Conservation (phyloP, 2,888 invertebrate genomes). For the Falcaria lacertinaria region DNA sequence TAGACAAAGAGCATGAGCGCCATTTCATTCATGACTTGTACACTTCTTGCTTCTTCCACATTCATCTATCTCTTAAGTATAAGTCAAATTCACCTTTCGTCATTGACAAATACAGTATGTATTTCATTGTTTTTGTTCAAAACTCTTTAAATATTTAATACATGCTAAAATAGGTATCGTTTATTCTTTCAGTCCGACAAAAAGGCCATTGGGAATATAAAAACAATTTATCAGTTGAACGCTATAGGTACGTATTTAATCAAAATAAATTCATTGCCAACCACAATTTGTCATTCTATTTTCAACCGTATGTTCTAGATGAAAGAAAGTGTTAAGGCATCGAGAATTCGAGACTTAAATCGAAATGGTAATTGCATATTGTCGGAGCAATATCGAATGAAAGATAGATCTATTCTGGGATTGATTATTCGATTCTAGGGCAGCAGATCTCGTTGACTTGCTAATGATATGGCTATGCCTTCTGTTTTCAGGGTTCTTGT, state of each 20-base stretch:
- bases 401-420: conserved; percentile 22
- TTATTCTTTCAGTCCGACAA: no score
- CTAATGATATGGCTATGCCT: conserved; percentile 28
- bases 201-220: no score
- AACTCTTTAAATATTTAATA: no score
- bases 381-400: conserved; percentile 11
- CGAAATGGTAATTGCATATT: conserved; percentile 2
- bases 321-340: not conserved
- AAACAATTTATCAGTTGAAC: not conserved
- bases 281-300: not conserved
- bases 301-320: not conserved
- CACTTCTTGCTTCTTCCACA: no score
- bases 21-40: no score
- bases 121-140: no score
- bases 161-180: no score
- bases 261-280: not conserved
- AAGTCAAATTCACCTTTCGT: no score
- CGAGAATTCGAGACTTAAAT: not conserved
- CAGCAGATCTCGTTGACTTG: conserved; percentile 27
- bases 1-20: no score
- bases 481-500: conserved; percentile 15
- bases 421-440: conserved; percentile 20
- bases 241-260: no score
- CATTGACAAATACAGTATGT: no score
- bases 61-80: no score